These are phyloP conservation scores for Leptinotarsa tumamoca DNA, from an alignment of 2,888 invertebrate genomes.

Conservation along the genomic window DNA sequence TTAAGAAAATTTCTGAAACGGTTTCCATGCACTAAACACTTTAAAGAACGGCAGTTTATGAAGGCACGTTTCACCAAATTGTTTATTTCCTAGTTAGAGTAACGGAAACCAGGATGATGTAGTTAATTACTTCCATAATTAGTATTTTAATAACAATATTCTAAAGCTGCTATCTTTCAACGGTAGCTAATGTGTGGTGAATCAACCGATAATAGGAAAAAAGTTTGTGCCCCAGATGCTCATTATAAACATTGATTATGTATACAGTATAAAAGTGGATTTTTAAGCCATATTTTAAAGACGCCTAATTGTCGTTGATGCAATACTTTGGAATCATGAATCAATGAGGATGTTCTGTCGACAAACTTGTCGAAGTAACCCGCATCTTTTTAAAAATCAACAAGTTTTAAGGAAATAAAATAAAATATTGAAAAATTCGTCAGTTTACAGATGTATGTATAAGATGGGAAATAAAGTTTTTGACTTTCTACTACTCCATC, in stretches of 20 bases:
- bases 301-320: conserved; percentile 1
- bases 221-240: conserved; percentile 20
- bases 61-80: conserved; percentile 33
- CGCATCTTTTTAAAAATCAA: not conserved
- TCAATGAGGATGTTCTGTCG: not conserved
- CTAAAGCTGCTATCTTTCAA: conserved; percentile 25
- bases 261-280: conserved; percentile 2
- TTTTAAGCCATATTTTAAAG: not conserved
- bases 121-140: conserved; percentile 31
- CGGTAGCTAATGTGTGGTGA: conserved; percentile 16
- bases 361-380: not conserved
- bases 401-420: not conserved
- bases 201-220: conserved; percentile 18
- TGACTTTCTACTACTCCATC: too few relatives aligned
- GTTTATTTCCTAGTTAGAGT: conserved; percentile 35
- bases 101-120: conserved; percentile 34
- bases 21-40: conserved; percentile 2
- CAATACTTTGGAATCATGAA: not conserved
- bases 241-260: conserved; percentile 13
- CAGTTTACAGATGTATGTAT: not conserved
- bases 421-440: not conserved
- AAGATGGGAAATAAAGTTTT: too few relatives aligned
- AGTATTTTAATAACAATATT: conserved; percentile 30
- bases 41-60: conserved; percentile 27
- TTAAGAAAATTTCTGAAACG: not conserved